These are phyloP conservation scores for Alcedo atthis DNA, from an alignment of 2,797 vertebrate species.

Conservation along the genomic window DNA sequence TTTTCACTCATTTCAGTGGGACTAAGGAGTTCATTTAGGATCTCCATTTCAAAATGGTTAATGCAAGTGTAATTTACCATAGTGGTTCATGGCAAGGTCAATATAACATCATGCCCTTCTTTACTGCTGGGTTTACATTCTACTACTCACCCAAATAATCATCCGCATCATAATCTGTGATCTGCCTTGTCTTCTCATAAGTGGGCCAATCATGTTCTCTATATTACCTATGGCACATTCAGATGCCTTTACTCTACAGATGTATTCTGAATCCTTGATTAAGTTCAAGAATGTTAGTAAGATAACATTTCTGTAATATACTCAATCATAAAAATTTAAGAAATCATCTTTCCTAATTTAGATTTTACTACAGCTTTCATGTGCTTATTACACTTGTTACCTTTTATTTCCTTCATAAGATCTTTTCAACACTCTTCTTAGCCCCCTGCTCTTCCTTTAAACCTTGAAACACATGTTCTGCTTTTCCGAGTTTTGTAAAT, in stretches of 20 bases:
- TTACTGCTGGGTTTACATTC: not conserved
- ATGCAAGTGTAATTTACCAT: not conserved
- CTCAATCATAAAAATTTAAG: not conserved
- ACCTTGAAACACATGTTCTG: not conserved
- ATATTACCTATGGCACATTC: not conserved
- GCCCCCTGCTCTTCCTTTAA: not conserved
- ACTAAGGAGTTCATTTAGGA: not conserved
- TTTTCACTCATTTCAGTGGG: not conserved
- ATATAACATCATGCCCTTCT: not conserved
- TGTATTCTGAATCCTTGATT: not conserved
- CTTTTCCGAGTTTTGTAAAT: not conserved
- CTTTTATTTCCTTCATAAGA: not conserved
- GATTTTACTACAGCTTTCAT: not conserved
- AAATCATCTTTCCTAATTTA: not conserved
- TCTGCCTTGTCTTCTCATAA: not conserved
- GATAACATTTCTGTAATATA: not conserved
- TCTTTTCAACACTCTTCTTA: not conserved
- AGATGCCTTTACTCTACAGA: not conserved
- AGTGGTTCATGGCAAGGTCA: not conserved
- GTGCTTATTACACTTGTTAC: not conserved
- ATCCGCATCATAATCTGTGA: not conserved
- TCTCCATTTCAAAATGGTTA: not conserved
- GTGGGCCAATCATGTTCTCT: not conserved
- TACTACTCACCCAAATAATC: not conserved
- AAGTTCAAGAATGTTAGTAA: not conserved